phyloP scores from a whole-genome alignment of 2,113 vertebrate genomes.

The Gobio gobio region DNA sequence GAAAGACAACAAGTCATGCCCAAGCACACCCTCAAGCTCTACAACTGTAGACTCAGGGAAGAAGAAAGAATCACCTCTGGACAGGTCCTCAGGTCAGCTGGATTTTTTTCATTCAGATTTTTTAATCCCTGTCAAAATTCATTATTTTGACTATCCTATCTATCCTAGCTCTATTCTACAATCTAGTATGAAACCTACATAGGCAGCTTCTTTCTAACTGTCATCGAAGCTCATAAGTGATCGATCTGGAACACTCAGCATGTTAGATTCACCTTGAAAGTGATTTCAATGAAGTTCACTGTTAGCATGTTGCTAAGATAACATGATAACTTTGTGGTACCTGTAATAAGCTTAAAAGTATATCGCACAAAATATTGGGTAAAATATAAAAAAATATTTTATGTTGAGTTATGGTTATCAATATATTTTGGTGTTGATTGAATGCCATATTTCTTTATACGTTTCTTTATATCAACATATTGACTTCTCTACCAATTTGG shows the following conservation, averaged over 20 bases:
- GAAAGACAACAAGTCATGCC: constrained; percentile 88
- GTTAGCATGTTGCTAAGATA: neutral
- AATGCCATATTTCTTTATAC: too few species aligned
- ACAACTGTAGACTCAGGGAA: constrained; percentile 87
- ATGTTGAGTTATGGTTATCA: too few species aligned
- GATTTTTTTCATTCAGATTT: neutral
- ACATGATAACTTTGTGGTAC: neutral
- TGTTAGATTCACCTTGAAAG: neutral
- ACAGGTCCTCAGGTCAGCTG: constrained; percentile 81
- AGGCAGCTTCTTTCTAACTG: neutral
- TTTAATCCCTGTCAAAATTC: neutral
- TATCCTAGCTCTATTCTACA: neutral
- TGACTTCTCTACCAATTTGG: too few species aligned
- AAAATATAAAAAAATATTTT: too few species aligned
- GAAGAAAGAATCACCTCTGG: constrained; percentile 74
- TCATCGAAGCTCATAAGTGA: neutral
- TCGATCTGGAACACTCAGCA: neutral
- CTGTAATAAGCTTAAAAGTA: neutral
- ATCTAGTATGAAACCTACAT: neutral
- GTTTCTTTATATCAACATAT: too few species aligned
- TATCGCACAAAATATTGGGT: neutral
- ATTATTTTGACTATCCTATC: too few species aligned
- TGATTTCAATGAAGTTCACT: neutral
- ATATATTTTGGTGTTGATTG: too few species aligned
- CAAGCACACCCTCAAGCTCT: constrained; percentile 90